Evolutionary conservation across 2,113 vertebrate species (phyloP), one percentile per base, ranked within the genome.

Genomic region (Paraplagusia blochii): DNA sequence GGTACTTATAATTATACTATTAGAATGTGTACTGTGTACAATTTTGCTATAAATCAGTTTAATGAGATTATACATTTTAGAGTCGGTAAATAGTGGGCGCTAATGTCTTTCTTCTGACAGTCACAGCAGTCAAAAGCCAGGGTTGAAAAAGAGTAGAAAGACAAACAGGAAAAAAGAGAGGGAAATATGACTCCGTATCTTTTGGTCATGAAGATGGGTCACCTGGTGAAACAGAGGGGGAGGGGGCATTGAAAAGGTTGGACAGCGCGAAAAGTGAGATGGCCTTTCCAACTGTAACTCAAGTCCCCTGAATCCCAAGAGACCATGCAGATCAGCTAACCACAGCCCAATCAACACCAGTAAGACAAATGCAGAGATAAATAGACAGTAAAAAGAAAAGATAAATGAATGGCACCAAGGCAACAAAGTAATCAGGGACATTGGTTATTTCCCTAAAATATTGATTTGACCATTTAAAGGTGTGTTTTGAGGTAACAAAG

Each of bases 221-320:
- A 87, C 85, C 86, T 87, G 85, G 76, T 77, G 72, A 77, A 81
- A 84, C 57, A 51, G 67, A 52, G 72, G 68, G 74, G 74, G 74
- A 60, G 50, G 70, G 69, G 50, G 72, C 44, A 65, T 44, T 81
- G 84, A 87, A 88, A 88, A 86, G 74, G 67, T 74, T 82, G 75
- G 78, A 79, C 77, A 70, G 61, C 58, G 58, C 67, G 81, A 88
- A 90, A 89, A 89, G 66, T 82, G 88, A 91, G 86, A 85, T 56
- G 79, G 81, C 75, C 80, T 82, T 74, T 83, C 65, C 58, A 70
- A 87, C 61, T 83, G 90, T 88, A 90, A 90, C 86, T 82, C 39
- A 88, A 91, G 81, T 83, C 78, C 45, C 53, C 46, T 58, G 18
- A 1, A 58, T 87, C 85, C 81, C 64, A 49, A 35, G 69, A 79